phyloP scores from a whole-genome alignment of 2,113 vertebrate species.

The Muntiacus muntjak region DNA sequence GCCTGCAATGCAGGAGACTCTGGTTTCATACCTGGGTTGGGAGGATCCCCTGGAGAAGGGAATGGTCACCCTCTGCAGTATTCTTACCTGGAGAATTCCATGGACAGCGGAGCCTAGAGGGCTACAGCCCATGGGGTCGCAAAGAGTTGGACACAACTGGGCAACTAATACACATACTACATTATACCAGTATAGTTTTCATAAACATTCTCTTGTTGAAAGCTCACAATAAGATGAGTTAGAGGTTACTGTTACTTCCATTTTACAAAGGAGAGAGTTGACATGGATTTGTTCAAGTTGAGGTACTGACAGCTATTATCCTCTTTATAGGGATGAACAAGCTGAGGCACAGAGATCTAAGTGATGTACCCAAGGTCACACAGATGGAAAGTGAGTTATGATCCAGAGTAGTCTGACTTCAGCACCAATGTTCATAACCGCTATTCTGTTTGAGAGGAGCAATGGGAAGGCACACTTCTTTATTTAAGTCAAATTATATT shows the following conservation, averaged over 20 bases:
- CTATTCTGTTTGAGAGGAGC: fast-evolving
- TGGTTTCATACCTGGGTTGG: not conserved
- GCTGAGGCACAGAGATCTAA: not conserved
- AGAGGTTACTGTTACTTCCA: not conserved
- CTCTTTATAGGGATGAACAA: not conserved
- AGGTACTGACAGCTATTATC: not conserved
- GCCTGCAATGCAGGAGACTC: not conserved
- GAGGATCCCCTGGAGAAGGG: not conserved
- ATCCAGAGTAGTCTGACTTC: not conserved
- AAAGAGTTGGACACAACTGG: not conserved
- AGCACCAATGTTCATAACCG: fast-evolving
- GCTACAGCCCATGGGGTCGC: not conserved
- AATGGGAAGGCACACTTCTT: not conserved
- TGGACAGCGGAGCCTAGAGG: not conserved
- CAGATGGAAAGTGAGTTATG: not conserved
- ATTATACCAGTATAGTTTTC: too few relatives aligned
- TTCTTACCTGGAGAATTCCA: not conserved
- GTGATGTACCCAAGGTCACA: not conserved
- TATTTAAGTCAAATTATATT: not conserved
- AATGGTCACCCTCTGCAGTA: not conserved
- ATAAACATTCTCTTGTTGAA: not conserved
- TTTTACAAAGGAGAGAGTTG: not conserved
- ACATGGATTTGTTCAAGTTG: not conserved
- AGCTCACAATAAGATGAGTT: not conserved
- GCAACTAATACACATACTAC: not conserved